phyloP scores from a whole-genome alignment of 2,113 vertebrate species.

The Damaliscus lunatus region DNA sequence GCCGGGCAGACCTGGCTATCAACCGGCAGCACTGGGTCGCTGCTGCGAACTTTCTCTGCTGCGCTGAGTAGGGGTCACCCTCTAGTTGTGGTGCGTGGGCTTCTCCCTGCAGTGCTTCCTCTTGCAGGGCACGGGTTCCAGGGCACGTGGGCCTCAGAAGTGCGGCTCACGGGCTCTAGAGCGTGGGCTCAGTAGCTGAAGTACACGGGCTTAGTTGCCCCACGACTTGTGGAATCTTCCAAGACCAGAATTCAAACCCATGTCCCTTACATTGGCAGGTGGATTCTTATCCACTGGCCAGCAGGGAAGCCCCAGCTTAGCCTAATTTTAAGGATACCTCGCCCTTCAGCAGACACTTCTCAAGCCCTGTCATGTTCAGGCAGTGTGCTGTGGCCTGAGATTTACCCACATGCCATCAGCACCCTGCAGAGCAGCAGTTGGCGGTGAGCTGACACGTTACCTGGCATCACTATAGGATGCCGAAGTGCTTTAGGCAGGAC shows the following conservation, averaged over 20 bases:
- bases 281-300: background rate
- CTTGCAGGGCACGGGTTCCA: background rate
- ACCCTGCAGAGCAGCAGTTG: background rate
- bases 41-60: background rate
- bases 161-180: background rate
- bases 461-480: fast-evolving
- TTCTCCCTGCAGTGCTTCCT: background rate
- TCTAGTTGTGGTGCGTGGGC: fast-evolving
- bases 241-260: background rate
- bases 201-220: background rate
- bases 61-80: background rate
- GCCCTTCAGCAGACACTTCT: background rate
- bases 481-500: background rate
- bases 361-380: background rate
- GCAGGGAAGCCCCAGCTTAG: background rate
- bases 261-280: background rate
- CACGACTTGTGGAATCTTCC: background rate
- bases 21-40: background rate
- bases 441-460: background rate
- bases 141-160: background rate
- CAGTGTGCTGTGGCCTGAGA: background rate
- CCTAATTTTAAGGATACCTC: background rate
- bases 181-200: background rate
- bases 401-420: fast-evolving
- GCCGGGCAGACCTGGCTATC: fast-evolving